Percentiles rank a stretch among this genome's conserved stretches.
These are phyloP conservation scores for Eremophila alpestris DNA, from an alignment of 2,797 vertebrate species.

Conservation along the genomic window DNA sequence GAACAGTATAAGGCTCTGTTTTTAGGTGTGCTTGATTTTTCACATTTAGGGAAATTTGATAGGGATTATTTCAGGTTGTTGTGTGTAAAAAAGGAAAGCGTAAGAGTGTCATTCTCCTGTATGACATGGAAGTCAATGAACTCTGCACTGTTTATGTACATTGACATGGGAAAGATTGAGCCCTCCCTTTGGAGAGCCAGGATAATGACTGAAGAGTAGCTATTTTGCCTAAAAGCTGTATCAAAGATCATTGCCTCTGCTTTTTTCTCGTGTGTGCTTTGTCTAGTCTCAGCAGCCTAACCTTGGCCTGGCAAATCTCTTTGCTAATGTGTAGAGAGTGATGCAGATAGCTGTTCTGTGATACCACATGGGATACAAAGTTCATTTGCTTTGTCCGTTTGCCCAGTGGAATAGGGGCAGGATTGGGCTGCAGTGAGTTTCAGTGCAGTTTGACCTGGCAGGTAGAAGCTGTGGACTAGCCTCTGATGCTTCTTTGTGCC, in stretches of 20 bases:
- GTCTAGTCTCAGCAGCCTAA: neutral
- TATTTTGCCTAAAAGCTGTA: neutral
- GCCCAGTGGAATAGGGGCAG: neutral
- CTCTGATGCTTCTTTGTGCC: neutral
- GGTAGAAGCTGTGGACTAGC: neutral
- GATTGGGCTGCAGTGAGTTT: neutral
- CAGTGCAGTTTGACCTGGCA: neutral
- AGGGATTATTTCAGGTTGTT: neutral
- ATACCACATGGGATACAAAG: neutral
- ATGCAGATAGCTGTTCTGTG: neutral
- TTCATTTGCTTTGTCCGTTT: slow-evolving; percentile 34
- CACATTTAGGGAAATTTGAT: neutral
- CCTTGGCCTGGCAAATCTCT: slow-evolving; percentile 14
- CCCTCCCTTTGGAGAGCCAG: neutral
- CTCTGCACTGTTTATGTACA: neutral
- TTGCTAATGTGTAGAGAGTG: neutral
- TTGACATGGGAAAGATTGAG: neutral
- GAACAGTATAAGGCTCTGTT: neutral
- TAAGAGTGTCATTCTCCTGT: neutral
- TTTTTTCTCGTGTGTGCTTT: neutral
- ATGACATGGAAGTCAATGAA: neutral
- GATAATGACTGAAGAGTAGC: neutral
- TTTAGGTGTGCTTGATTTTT: neutral
- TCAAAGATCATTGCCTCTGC: neutral
- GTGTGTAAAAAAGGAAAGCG: neutral